Percentiles rank a stretch among this genome's conserved stretches.
Conservation (phyloP, 2,888 invertebrate genomes). For the Hirtodrosophila confusa region DNA sequence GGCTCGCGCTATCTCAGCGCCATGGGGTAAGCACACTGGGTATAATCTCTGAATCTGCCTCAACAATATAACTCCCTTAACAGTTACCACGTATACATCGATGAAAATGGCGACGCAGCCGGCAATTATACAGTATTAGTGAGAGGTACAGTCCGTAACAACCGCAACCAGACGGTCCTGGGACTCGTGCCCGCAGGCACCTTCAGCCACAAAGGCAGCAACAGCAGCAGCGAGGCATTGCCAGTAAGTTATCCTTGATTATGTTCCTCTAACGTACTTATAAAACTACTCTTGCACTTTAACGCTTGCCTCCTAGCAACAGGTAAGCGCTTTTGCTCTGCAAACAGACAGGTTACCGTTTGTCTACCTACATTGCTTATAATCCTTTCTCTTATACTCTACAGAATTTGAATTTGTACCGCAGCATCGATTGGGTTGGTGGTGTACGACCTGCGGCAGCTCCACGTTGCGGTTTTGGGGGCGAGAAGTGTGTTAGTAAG, state of each 20-base stretch:
- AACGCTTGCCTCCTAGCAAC: constrained; percentile 50
- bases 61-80: background rate
- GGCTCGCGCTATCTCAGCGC: constrained; percentile 92
- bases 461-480: constrained; percentile 95
- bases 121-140: constrained; percentile 96
- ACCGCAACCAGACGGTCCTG: constrained; percentile 83
- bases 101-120: constrained; percentile 95
- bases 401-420: constrained; percentile 90
- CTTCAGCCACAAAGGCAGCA: constrained; percentile 87
- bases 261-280: background rate
- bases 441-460: constrained; percentile 91
- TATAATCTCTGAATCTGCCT: background rate
- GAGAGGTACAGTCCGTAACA: constrained; percentile 83
- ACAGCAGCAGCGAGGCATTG: constrained; percentile 86
- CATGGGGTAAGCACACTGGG: constrained; percentile 88
- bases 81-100: constrained; percentile 96
- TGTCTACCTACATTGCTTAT: background rate
- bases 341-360: constrained; percentile 3
- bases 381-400: constrained; percentile 7
- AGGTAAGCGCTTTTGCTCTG: constrained; percentile 65
- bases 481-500: constrained; percentile 95
- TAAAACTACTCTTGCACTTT: constrained; percentile 30
- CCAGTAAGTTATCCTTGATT: constrained; percentile 88
- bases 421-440: constrained; percentile 91
- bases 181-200: constrained; percentile 93